Evolutionary conservation across 1,140 invertebrate species (phyloP).

Genomic region (Helicorthomorpha holstii): DNA sequence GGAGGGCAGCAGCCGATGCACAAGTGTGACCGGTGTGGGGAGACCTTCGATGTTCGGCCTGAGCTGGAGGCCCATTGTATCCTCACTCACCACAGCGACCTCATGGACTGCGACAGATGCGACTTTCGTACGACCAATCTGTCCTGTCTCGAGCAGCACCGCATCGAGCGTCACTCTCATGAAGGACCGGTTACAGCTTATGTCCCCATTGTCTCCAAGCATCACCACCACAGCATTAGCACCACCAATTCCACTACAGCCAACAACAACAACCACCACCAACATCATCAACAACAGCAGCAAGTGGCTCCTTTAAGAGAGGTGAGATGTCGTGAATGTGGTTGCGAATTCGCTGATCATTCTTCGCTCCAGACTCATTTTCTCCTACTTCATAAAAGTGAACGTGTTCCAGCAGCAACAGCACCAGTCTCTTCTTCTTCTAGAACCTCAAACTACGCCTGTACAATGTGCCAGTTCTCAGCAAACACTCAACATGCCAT

Average conservation of each 20-base stretch:
- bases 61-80: constrained; percentile 23
- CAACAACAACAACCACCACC: too few species aligned
- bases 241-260: too few species aligned
- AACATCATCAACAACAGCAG: too few species aligned
- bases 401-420: constrained; percentile 10
- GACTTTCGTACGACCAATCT: constrained; percentile 20
- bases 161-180: constrained; percentile 7
- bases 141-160: constrained; percentile 11
- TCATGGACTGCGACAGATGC: constrained; percentile 23
- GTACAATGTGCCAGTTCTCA: constrained; percentile 25
- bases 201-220: background rate
- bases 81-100: constrained; percentile 20
- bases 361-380: constrained; percentile 29
- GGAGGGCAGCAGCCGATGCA: constrained; percentile 7
- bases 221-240: too few species aligned
- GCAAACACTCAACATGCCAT: constrained; percentile 27
- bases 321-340: constrained; percentile 32
- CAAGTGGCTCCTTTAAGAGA: constrained; percentile 31
- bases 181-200: background rate
- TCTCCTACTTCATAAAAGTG: constrained; percentile 23
- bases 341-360: constrained; percentile 33
- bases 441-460: too few species aligned
- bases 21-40: constrained; percentile 20
- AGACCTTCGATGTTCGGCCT: constrained; percentile 20
- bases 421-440: too few species aligned